Conservation (phyloP, 2,113 vertebrate species). For the Pterocles burchelli region DNA sequence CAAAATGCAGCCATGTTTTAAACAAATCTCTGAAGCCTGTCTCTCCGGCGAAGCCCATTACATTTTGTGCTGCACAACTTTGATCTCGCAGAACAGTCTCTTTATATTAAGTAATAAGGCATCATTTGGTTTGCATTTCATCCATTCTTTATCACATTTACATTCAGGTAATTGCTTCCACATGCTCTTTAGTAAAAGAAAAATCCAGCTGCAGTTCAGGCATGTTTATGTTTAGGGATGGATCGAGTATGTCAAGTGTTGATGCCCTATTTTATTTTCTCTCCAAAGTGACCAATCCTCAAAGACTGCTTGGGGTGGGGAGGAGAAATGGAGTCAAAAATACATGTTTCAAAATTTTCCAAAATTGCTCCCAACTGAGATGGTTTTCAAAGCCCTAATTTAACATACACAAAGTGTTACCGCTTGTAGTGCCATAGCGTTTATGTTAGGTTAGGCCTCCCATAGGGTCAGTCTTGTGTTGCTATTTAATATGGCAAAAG, state of each 20-base stretch:
- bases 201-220: constrained; percentile 35
- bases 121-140: constrained; percentile 68
- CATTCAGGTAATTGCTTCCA: constrained; percentile 70
- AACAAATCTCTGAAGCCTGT: constrained; percentile 20
- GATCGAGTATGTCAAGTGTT: constrained; percentile 39
- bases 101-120: constrained; percentile 68
- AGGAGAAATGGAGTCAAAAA: not conserved
- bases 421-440: not conserved
- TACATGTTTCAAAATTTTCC: constrained; percentile 7
- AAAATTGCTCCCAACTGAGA: constrained; percentile 51
- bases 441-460: not conserved
- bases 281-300: not conserved
- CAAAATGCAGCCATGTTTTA: not conserved
- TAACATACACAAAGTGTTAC: constrained; percentile 13
- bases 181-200: constrained; percentile 49
- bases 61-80: constrained; percentile 34
- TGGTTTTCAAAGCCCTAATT: constrained; percentile 27
- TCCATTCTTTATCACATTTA: constrained; percentile 66
- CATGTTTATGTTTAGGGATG: constrained; percentile 40
- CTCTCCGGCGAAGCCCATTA: constrained; percentile 25
- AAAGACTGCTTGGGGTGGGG: not conserved
- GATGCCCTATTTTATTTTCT: not conserved
- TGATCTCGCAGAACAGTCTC: constrained; percentile 54
- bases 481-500: not conserved
- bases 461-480: rapidly evolving